These are phyloP conservation scores for Eristalis tenax DNA, from an alignment of 2,888 invertebrate genomes.

Conservation along the genomic window DNA sequence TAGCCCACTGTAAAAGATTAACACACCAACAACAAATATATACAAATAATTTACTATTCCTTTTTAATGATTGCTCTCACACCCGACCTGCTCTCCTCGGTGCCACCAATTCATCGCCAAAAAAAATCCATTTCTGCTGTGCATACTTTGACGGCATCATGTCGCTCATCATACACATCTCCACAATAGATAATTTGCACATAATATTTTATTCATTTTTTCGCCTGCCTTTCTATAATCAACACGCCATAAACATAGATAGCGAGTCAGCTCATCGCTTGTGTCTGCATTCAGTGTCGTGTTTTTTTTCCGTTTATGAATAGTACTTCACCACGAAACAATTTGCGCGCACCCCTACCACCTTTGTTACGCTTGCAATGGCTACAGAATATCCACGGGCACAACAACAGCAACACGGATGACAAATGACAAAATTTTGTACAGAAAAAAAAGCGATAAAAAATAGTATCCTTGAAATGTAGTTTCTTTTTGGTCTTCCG, in stretches of 20 bases:
- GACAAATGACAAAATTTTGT: slow-evolving; percentile 58
- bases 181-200: slow-evolving; percentile 31
- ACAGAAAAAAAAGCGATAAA: slow-evolving; percentile 44
- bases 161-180: slow-evolving; percentile 1
- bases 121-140: background rate
- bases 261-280: slow-evolving; percentile 32
- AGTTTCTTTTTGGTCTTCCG: slow-evolving; percentile 13
- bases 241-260: slow-evolving; percentile 33
- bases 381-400: background rate
- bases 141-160: background rate
- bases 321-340: background rate
- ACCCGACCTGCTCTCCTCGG: background rate
- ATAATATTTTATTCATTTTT: slow-evolving; percentile 31
- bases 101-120: no score
- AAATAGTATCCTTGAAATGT: slow-evolving; percentile 45
- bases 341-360: background rate
- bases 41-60: no score
- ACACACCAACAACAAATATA: no score
- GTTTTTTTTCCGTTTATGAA: background rate
- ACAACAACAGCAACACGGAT: slow-evolving; percentile 29
- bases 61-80: no score
- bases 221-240: slow-evolving; percentile 15
- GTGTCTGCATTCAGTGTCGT: slow-evolving; percentile 10
- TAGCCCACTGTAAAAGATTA: no score
- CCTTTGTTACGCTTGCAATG: background rate